Evolutionary conservation across 1,140 invertebrate species (phyloP).

Genomic region (Drosophila bipectinata): DNA sequence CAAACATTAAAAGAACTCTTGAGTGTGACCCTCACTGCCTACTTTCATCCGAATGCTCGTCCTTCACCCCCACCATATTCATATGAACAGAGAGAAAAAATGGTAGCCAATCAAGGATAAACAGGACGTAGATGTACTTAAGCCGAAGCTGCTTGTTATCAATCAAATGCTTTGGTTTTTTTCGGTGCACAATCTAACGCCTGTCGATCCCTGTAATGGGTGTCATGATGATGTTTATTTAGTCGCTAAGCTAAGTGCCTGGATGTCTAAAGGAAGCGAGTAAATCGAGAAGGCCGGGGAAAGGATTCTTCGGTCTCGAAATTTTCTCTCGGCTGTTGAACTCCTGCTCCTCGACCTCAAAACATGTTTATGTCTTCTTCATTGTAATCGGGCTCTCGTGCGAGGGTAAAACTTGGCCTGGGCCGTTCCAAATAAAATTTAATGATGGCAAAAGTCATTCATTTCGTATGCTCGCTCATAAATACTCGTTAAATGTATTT

Average conservation of each 20-base stretch:
- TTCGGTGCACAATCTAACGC: conserved; percentile 14
- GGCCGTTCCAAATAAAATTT: conserved; percentile 65
- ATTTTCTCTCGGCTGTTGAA: conserved; percentile 43
- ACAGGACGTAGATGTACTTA: not conserved
- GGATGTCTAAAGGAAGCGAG: conserved; percentile 28
- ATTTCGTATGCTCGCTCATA: conserved; percentile 74
- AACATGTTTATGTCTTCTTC: conserved; percentile 63
- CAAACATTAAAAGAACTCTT: conserved; percentile 64
- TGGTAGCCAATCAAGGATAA: not conserved
- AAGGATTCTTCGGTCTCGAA: conserved; percentile 31
- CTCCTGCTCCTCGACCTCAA: conserved; percentile 62
- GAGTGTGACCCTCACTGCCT: conserved; percentile 55
- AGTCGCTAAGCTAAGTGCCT: conserved; percentile 65
- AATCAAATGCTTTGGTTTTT: not conserved
- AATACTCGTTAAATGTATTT: conserved; percentile 76
- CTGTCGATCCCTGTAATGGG: conserved; percentile 66
- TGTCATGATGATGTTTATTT: conserved; percentile 76
- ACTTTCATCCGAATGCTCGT: not conserved
- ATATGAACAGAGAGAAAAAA: not conserved
- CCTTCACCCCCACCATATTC: not conserved
- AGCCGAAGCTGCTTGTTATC: no score
- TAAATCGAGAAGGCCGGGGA: conserved; percentile 35
- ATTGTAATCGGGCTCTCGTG: conserved; percentile 44
- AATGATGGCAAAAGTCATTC: conserved; percentile 76
- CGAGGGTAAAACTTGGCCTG: conserved; percentile 27